Conservation (phyloP, 2,888 invertebrate genomes). For the Podabrus alpinus region DNA sequence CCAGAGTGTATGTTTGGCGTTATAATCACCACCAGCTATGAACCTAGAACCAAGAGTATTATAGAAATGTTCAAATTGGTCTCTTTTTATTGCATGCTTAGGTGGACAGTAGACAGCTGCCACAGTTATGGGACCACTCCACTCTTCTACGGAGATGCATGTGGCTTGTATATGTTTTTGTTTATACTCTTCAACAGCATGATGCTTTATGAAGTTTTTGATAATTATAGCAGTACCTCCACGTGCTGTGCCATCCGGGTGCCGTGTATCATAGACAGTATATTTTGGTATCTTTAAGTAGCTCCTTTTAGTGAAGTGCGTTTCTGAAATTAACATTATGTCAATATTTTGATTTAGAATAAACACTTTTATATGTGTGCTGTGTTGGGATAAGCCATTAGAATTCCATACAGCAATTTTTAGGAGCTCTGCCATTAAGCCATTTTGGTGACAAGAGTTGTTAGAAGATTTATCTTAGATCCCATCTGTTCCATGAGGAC, state of each 20-base stretch:
- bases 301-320: slow-evolving; percentile 11
- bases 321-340: slow-evolving; percentile 11
- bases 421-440: slow-evolving; percentile 2
- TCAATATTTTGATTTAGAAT: slow-evolving; percentile 10
- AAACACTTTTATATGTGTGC: slow-evolving; percentile 3
- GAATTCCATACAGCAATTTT: slow-evolving; percentile 12
- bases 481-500: slow-evolving; percentile 1
- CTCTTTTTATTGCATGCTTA: too few species aligned
- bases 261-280: slow-evolving; percentile 11
- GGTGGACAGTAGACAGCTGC: too few species aligned
- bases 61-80: too few species aligned
- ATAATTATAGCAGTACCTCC: too few species aligned
- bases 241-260: too few species aligned
- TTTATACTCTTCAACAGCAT: background rate
- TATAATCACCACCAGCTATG: too few species aligned
- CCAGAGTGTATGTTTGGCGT: too few species aligned
- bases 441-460: slow-evolving; percentile 1
- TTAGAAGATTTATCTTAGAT: slow-evolving; percentile 5
- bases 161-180: too few species aligned
- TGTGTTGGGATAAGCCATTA: slow-evolving; percentile 8
- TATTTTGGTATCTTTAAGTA: slow-evolving; percentile 15
- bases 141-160: too few species aligned
- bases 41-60: too few species aligned
- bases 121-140: too few species aligned
- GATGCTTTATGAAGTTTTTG: slow-evolving; percentile 22